Conservation (phyloP, 1,140 invertebrate species). For the Neoseiulus cucumeris region DNA sequence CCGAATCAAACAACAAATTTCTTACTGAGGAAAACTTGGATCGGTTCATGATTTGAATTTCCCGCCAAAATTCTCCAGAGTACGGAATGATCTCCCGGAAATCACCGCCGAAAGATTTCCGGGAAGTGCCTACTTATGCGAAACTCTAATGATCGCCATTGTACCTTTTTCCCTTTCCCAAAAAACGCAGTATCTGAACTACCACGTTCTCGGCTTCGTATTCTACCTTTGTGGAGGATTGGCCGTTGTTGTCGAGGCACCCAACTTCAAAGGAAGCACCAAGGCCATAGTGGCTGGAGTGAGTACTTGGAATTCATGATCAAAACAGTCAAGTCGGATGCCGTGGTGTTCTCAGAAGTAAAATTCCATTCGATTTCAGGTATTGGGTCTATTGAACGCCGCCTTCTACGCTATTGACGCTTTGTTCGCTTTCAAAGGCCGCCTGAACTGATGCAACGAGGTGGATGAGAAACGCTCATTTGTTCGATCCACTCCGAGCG, state of each 20-base stretch:
- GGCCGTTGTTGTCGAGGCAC: neutral
- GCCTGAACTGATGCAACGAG: neutral
- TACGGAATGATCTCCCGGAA: too few species aligned
- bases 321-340: neutral
- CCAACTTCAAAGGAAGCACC: neutral
- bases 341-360: neutral
- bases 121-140: too few species aligned
- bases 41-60: too few species aligned
- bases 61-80: too few species aligned
- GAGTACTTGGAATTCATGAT: neutral
- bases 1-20: too few species aligned
- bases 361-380: neutral
- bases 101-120: too few species aligned
- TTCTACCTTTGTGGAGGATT: neutral
- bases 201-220: neutral
- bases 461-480: too few species aligned
- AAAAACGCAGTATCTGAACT: neutral
- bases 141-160: too few species aligned
- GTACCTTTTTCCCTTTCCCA: neutral
- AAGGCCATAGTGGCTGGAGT: neutral
- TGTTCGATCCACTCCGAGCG: too few species aligned
- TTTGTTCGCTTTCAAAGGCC: conserved; percentile 6
- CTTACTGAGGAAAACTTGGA: too few species aligned
- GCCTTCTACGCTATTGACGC: neutral
- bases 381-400: neutral